phyloP scores from a whole-genome alignment of 2,113 vertebrate genomes.

The Glaucomys volans region DNA sequence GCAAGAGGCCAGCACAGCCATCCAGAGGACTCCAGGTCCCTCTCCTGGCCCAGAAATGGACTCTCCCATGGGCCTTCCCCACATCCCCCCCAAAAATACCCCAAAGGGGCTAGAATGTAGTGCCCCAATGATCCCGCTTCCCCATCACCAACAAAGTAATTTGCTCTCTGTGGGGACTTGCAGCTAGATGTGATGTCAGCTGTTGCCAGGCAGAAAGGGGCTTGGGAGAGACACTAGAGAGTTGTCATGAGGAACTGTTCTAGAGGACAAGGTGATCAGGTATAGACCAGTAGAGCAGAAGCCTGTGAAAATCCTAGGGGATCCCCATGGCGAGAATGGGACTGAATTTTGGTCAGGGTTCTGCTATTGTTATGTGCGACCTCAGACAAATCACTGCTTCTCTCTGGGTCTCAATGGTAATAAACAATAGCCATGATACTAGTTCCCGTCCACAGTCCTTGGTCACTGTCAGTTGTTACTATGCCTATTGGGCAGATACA shows the following conservation, averaged over 20 bases:
- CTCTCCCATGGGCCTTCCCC: neutral
- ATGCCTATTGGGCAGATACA: neutral
- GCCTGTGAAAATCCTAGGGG: neutral
- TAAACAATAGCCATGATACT: no score
- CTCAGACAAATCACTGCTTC: conserved; percentile 14
- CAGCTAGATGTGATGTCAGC: conserved; percentile 69
- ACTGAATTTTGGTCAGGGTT: neutral
- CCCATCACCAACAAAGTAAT: neutral
- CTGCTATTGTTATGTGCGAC: neutral
- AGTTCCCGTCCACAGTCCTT: neutral
- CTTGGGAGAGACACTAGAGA: neutral
- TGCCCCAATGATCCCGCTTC: neutral
- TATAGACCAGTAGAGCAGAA: neutral
- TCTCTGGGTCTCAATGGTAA: conserved; percentile 2
- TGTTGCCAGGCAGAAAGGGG: conserved; percentile 79
- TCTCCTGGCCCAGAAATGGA: neutral
- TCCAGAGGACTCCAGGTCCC: neutral
- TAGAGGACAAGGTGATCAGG: neutral
- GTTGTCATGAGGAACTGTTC: neutral
- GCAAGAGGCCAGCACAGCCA: neutral
- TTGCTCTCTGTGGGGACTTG: neutral
- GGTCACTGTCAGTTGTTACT: neutral
- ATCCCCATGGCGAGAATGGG: neutral
- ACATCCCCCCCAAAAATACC: no score
- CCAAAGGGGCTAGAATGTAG: neutral